Evolutionary conservation across 2,797 vertebrate species (phyloP), one percentile per base, ranked within the genome.

Genomic region (Mareca penelope): DNA sequence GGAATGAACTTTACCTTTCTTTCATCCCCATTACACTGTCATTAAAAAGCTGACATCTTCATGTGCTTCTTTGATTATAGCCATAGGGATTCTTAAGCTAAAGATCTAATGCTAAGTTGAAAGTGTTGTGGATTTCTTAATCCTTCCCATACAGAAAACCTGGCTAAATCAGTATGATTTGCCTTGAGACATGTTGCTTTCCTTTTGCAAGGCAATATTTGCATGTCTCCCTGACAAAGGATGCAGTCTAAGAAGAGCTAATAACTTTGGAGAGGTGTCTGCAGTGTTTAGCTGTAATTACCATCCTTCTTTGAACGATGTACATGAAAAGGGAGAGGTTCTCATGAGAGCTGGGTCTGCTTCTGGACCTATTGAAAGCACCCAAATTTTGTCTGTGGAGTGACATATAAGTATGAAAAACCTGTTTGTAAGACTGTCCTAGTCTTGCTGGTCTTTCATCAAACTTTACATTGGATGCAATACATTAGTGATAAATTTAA

Each of bases 221-320:
- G 94, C 95, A 93, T 97, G 94, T 91, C 73, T 88, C 71, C 33
- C 73, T 96, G 83, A 94, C 80, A 91, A 89, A 94, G 56, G 26
- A 21, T 64, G 48, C 19, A 56, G 77, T 70, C 60, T 84, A 81
- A 95, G 82, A 86, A 76, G 78, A 94, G 33, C 76, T 94, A 91
- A 73, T 89, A 84, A 71, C 77, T 85, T 84, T 65, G 37, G 50
- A 91, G 61, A 93, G 17, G 68, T 80, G 78, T 88, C 85, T 97
- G 78, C 44, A 91, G 61, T 69, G 28, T 88, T 91, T 86, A 91
- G 70, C 61, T 88, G n/a, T 86, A 93, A 94, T 95, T 96, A 95
- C 33, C 33, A n/a, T 75, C 42, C 68, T 86, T n/a, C 89, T 97
- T 94, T 94, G 89, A 92, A 86, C 0, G 0, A 70, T 52, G 48